Evolutionary conservation across 2,888 invertebrate species (phyloP).

Genomic region (Pasiphila rectangulata): DNA sequence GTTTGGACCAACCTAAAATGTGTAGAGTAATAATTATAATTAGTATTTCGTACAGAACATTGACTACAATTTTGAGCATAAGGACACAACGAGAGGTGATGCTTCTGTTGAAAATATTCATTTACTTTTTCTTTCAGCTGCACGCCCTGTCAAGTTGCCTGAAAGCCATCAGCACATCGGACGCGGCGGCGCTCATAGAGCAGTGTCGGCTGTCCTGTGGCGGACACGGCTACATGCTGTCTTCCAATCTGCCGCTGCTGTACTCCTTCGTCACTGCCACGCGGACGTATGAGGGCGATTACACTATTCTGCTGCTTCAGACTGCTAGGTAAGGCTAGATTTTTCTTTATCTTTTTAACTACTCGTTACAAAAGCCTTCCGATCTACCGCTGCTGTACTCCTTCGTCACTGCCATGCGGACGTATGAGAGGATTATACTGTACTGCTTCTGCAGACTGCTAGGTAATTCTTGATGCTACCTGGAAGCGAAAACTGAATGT

Average conservation of each 20-base stretch:
- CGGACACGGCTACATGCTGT: conserved; percentile 95
- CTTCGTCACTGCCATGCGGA: conserved; percentile 91
- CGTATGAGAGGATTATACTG: conserved; percentile 99
- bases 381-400: conserved; percentile 92
- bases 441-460: conserved; percentile 93
- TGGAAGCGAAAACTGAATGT: too few relatives aligned
- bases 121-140: conserved; percentile 75
- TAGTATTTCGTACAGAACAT: too few relatives aligned
- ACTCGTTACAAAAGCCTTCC: too few relatives aligned
- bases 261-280: conserved; percentile 92
- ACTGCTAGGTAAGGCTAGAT: conserved; percentile 84
- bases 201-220: conserved; percentile 93
- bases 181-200: conserved; percentile 87
- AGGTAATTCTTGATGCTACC: conserved; percentile 68
- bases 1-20: too few relatives aligned
- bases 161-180: conserved; percentile 91
- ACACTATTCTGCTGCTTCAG: conserved; percentile 94
- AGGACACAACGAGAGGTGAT: too few relatives aligned
- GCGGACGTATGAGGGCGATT: conserved; percentile 97
- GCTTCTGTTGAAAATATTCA: too few relatives aligned
- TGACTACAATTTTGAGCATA: too few relatives aligned
- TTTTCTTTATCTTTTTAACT: too few relatives aligned
- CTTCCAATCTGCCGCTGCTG: conserved; percentile 91
- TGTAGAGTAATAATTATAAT: too few relatives aligned
- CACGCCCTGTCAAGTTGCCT: conserved; percentile 95